phyloP scores from a whole-genome alignment of 2,797 vertebrate species.

The Bufotes viridis region DNA sequence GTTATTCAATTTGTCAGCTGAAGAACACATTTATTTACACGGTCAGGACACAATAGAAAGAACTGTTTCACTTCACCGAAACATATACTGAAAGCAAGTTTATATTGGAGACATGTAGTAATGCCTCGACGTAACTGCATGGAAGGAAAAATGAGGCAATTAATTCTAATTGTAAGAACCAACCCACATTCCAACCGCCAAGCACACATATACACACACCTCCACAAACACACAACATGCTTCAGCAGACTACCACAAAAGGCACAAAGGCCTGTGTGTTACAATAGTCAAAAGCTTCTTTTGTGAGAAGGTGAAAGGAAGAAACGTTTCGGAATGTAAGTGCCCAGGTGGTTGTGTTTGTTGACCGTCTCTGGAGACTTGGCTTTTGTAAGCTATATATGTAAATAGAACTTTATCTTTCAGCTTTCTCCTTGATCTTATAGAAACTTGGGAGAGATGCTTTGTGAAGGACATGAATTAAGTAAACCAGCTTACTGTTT shows the following conservation, averaged over 20 bases:
- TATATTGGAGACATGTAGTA: slow-evolving; percentile 35
- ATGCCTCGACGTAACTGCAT: slow-evolving; percentile 22
- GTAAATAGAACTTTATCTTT: slow-evolving; percentile 57
- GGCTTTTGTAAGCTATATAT: slow-evolving; percentile 61
- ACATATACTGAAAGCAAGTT: slow-evolving; percentile 34
- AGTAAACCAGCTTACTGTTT: slow-evolving; percentile 15
- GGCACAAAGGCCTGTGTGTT: slow-evolving; percentile 57
- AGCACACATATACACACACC: slow-evolving; percentile 59
- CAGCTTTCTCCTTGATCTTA: slow-evolving; percentile 37
- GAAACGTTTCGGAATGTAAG: slow-evolving; percentile 57
- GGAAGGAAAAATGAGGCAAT: slow-evolving; percentile 48
- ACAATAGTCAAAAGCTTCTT: slow-evolving; percentile 63
- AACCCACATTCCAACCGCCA: slow-evolving; percentile 57
- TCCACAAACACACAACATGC: slow-evolving; percentile 63
- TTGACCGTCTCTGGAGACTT: slow-evolving; percentile 58
- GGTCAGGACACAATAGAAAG: slow-evolving; percentile 15
- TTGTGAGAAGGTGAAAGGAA: slow-evolving; percentile 61
- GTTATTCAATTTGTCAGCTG: slow-evolving; percentile 11
- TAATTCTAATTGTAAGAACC: slow-evolving; percentile 56
- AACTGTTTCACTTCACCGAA: slow-evolving; percentile 19
- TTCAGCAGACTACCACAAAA: slow-evolving; percentile 62
- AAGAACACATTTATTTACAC: slow-evolving; percentile 2
- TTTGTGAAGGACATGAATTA: slow-evolving; percentile 37
- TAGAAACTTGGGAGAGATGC: slow-evolving; percentile 29
- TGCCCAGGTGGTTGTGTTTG: slow-evolving; percentile 61